A percentile compares a stretch with the other conserved stretches of the same genome.
phyloP scores from a whole-genome alignment of 2,797 vertebrate species.

The Lates japonicus region DNA sequence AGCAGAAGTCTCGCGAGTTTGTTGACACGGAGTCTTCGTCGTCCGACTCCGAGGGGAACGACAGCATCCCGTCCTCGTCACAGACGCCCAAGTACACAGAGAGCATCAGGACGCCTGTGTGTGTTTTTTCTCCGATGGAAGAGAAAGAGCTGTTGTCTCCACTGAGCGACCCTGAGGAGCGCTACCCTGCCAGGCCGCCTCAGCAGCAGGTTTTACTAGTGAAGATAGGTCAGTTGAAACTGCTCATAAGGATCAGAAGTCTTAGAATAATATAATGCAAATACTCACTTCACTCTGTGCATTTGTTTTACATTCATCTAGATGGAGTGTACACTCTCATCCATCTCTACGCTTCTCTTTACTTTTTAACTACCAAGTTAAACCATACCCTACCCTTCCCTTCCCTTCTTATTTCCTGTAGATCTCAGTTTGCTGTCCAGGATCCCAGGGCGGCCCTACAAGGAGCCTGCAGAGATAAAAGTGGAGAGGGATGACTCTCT shows the following conservation, averaged over 20 bases:
- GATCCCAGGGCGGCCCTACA: conserved; percentile 95
- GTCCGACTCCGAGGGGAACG: conserved; percentile 98
- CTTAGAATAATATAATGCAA: neutral
- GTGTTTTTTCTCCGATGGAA: conserved; percentile 95
- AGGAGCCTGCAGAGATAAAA: conserved; percentile 91
- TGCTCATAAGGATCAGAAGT: neutral
- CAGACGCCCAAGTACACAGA: conserved; percentile 97
- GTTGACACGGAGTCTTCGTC: conserved; percentile 97
- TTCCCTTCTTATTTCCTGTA: conserved; percentile 54
- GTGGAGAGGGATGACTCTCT: conserved; percentile 90
- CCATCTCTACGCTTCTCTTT: conserved; percentile 32
- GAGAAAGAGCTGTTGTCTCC: conserved; percentile 97
- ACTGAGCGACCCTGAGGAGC: conserved; percentile 96
- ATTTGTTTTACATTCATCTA: conserved; percentile 1
- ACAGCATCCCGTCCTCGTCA: conserved; percentile 96
- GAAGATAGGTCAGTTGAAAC: conserved; percentile 87
- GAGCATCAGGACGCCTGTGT: conserved; percentile 93
- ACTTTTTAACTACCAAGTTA: conserved; percentile 29
- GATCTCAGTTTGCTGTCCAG: conserved; percentile 95
- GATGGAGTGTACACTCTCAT: neutral
- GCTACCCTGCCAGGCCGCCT: conserved; percentile 84
- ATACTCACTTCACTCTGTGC: neutral
- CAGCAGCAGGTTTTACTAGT: conserved; percentile 92
- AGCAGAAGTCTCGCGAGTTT: conserved; percentile 96
- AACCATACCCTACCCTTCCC: conserved; percentile 20